Conservation (phyloP, 2,888 invertebrate species). For the Pachydiplax longipennis region DNA sequence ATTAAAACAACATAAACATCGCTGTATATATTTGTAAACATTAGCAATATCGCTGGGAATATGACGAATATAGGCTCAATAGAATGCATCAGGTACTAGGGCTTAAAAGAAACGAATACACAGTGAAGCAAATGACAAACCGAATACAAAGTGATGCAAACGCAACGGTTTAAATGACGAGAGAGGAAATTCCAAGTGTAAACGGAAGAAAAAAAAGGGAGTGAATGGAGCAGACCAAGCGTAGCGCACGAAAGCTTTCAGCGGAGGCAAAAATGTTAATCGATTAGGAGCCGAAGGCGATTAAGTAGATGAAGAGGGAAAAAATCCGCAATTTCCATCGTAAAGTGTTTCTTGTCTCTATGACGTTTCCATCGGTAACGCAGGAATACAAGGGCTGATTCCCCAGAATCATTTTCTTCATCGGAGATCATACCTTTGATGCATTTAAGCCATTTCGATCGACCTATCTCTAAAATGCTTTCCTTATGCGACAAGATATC, state of each 20-base stretch:
- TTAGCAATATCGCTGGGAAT: too few relatives aligned
- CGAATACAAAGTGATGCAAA: background rate
- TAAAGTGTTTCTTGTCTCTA: background rate
- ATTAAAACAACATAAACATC: too few relatives aligned
- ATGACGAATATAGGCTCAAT: too few relatives aligned
- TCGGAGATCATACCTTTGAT: background rate
- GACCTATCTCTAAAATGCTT: too few relatives aligned
- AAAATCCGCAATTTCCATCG: background rate
- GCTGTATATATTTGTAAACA: too few relatives aligned
- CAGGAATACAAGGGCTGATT: background rate
- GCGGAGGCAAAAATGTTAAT: background rate
- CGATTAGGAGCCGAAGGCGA: background rate
- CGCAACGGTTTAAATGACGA: background rate
- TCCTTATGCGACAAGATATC: too few relatives aligned
- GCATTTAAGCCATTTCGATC: too few relatives aligned
- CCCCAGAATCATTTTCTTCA: background rate
- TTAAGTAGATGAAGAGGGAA: background rate
- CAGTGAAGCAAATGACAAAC: background rate
- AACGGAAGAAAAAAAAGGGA: background rate
- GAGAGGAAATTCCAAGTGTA: background rate
- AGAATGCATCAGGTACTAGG: too few relatives aligned
- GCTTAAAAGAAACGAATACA: background rate
- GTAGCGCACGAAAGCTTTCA: background rate
- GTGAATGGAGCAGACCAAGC: background rate
- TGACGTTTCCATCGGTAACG: background rate